Evolutionary conservation across 2,797 vertebrate genomes (phyloP).

Genomic region (Argentina silus): DNA sequence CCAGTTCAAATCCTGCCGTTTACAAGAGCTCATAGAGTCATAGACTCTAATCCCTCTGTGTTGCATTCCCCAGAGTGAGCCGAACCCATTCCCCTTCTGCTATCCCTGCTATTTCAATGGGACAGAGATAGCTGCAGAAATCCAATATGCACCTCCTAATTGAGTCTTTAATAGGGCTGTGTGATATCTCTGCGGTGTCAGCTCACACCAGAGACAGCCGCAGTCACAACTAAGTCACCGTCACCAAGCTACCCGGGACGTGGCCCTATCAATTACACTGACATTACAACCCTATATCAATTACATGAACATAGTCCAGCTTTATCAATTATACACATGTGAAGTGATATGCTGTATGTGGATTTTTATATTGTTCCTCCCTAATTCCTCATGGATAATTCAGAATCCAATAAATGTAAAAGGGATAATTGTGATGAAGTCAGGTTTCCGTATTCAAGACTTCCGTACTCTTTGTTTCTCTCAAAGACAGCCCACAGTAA

Average conservation of each 20-base stretch:
- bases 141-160: conserved; percentile 69
- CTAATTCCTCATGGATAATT: no score
- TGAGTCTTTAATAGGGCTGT: conserved; percentile 70
- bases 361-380: no score
- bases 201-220: conserved; percentile 15
- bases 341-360: no score
- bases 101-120: conserved; percentile 66
- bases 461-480: no score
- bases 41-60: conserved; percentile 27
- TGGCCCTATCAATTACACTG: not conserved
- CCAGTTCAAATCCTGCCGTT: no score
- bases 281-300: not conserved
- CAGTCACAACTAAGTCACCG: not conserved
- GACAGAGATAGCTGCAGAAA: conserved; percentile 68
- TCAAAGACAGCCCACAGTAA: no score
- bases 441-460: no score
- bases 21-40: not conserved
- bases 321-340: no score
- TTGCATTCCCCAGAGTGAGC: no score
- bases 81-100: conserved; percentile 3
- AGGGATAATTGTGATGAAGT: no score
- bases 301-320: not conserved
- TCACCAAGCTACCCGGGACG: not conserved
- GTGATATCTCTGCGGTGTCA: conserved; percentile 59
- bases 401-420: no score